Evolutionary conservation across 2,797 vertebrate genomes (phyloP), one percentile per base, ranked within the genome.

Genomic region (Urocyon cinereoargenteus): DNA sequence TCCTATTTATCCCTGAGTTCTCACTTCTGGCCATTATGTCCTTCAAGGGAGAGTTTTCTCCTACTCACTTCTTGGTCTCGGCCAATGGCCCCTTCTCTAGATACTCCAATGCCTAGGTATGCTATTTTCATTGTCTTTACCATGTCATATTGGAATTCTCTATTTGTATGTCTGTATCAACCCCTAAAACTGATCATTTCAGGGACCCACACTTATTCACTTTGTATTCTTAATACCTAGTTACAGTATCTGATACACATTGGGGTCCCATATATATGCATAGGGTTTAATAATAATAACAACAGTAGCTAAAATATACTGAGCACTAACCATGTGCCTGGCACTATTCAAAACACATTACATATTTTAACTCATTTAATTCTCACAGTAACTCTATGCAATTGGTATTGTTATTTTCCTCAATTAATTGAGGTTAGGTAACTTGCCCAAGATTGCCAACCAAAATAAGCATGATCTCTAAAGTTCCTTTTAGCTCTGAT

Each of bases 341-440:
- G 62, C 34, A 88, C 28, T 78, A 51, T 66, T 68, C 64, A 91
- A 45, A 86, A 31, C 36, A 91, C 1, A 5, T 36, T 90, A 90
- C 14, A 36, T 61, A 93, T 57, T 87, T 93, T 51, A 91, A 72
- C 34, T 93, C 57, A 91, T 64, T 87, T 68, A 93, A 84, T 87
- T 22, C 55, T 93, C 59, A 94, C 16, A 77, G 84, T 13, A 70
- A 75, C 34, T 13, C 84, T 85, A 26, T 72, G 51, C 64, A 86
- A 5, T 34, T 86, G 36, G n/a, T 36, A 84, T 28, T 89, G 34
- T 45, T 85, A 49, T 61, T 86, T 64, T 72, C 49, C 57, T 81
- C 12, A 66, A 13, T 86, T 40, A 64, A 77, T 4, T 93, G 82
- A 90, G 26, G 28, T 88, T 68, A 88, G 73, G 34, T 88, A 83